Evolutionary conservation across 2,888 invertebrate genomes (phyloP).

Genomic region (Ceriagrion tenellum): DNA sequence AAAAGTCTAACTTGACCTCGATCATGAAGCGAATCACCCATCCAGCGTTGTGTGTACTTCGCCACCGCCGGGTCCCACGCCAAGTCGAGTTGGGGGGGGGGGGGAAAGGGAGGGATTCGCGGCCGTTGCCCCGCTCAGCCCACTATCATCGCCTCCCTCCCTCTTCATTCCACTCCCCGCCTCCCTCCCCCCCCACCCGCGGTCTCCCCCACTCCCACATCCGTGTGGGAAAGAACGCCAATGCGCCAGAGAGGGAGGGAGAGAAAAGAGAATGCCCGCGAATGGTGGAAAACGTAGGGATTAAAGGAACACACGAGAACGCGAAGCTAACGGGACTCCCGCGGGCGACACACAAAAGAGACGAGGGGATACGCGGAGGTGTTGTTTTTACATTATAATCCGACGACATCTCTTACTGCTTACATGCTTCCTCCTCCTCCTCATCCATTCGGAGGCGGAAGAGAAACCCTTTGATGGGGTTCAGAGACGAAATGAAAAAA

Average conservation of each 20-base stretch:
- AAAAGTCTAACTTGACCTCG: no score
- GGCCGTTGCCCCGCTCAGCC: not conserved
- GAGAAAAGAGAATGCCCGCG: not conserved
- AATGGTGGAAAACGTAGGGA: not conserved
- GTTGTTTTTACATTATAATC: no score
- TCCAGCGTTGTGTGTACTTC: not conserved
- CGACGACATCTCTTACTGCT: no score
- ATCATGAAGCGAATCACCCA: not conserved
- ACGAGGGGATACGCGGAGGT: not conserved
- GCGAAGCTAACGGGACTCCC: not conserved
- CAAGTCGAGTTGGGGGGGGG: not conserved
- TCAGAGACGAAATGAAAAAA: no score
- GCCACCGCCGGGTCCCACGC: not conserved
- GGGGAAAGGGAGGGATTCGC: not conserved
- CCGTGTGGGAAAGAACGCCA: conserved; percentile 23
- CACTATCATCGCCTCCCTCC: no score
- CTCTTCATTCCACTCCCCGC: not conserved
- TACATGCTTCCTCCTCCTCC: no score
- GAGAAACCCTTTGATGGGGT: no score
- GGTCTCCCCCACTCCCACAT: not conserved
- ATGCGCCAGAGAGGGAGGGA: not conserved
- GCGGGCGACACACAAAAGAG: not conserved
- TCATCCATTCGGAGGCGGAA: no score
- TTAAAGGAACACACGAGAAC: conserved; percentile 8
- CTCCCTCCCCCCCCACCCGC: not conserved